These are phyloP conservation scores for Dugesia japonica DNA, from an alignment of 2,888 invertebrate species.

Conservation along the genomic window DNA sequence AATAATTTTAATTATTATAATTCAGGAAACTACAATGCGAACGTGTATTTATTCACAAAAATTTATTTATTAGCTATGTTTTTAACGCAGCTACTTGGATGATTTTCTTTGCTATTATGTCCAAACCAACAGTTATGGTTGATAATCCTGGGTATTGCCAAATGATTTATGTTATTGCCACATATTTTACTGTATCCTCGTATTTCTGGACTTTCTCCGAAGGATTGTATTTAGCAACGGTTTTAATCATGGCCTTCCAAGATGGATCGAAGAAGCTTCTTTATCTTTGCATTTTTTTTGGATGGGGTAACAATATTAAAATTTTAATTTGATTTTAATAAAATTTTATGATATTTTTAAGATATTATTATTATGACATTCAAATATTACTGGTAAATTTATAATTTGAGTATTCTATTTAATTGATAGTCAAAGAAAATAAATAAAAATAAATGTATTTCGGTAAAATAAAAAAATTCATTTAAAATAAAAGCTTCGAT, in stretches of 20 bases:
- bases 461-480: no score
- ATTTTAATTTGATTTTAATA: no score
- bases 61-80: neutral
- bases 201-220: neutral
- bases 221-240: neutral
- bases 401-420: no score
- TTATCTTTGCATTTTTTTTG: neutral
- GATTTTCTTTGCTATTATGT: neutral
- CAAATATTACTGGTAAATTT: no score
- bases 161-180: neutral
- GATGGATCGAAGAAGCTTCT: neutral
- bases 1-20: no score
- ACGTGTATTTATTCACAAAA: neutral
- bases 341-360: no score
- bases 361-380: no score
- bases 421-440: no score
- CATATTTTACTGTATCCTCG: neutral
- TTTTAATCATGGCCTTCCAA: neutral
- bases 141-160: neutral
- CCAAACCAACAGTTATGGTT: neutral
- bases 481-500: no score
- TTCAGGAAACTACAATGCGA: constrained; percentile 8
- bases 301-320: neutral
- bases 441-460: no score
- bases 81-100: neutral